These are phyloP conservation scores for Diachasmimorpha longicaudata DNA, from an alignment of 1,140 invertebrate species.

Conservation along the genomic window DNA sequence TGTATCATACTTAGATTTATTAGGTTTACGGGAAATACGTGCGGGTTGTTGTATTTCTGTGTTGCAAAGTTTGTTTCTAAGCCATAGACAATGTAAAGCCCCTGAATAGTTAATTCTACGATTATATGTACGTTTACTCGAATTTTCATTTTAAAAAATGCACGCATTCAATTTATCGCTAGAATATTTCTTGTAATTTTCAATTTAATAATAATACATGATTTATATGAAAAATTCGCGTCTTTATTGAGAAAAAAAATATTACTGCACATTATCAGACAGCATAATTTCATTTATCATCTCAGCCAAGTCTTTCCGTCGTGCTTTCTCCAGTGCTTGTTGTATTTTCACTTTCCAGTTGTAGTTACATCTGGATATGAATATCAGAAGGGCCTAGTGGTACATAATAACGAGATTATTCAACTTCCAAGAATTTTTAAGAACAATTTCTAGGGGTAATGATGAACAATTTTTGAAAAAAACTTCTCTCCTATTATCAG, in stretches of 20 bases:
- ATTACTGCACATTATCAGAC: conserved; percentile 11
- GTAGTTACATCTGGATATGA: conserved; percentile 31
- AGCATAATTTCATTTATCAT: conserved; percentile 36
- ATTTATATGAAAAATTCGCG: conserved; percentile 5
- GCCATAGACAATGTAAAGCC: not conserved
- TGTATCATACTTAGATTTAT: not conserved
- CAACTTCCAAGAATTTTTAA: conserved; percentile 4
- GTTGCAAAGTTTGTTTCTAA: not conserved
- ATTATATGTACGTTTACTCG: conserved; percentile 18
- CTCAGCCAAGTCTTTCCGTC: conserved; percentile 49
- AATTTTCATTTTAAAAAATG: conserved; percentile 16
- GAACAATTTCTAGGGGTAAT: not conserved
- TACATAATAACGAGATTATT: conserved; percentile 2
- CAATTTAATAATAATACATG: not conserved
- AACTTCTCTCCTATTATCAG: too few relatives aligned
- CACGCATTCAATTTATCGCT: not conserved
- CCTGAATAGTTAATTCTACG: not conserved
- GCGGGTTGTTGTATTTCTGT: not conserved
- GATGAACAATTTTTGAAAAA: conserved; percentile 16
- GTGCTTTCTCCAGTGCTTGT: conserved; percentile 44
- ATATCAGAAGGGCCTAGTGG: conserved; percentile 46
- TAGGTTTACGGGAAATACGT: not conserved
- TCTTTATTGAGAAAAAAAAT: not conserved
- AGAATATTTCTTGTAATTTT: conserved; percentile 5
- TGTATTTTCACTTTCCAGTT: conserved; percentile 47